Conservation (phyloP, 2,888 invertebrate genomes). For the Artemia sp. region DNA sequence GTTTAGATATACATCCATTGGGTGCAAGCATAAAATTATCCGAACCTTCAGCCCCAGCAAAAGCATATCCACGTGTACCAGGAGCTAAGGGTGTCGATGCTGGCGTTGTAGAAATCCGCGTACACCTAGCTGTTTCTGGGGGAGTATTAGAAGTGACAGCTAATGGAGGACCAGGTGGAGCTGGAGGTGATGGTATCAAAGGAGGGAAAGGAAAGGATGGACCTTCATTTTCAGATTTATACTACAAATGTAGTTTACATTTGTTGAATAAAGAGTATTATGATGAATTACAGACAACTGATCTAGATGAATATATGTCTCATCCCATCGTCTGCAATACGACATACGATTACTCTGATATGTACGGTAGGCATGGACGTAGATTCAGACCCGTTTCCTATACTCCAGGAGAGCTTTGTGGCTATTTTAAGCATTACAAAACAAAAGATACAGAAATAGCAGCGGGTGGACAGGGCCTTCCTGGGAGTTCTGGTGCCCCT, state of each 20-base stretch:
- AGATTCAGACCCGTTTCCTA: no score
- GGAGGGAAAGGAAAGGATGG: background rate
- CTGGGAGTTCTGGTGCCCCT: background rate
- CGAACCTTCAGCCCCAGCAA: no score
- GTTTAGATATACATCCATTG: no score
- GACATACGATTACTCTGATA: no score
- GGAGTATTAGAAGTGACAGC: background rate
- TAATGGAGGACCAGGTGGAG: constrained; percentile 2
- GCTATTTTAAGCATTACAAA: background rate
- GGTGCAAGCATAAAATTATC: no score
- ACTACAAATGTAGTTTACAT: background rate
- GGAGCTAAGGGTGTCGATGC: background rate
- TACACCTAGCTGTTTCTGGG: background rate
- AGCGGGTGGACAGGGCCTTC: background rate
- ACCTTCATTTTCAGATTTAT: background rate
- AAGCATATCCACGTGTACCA: background rate
- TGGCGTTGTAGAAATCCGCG: background rate
- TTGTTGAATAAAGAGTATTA: background rate
- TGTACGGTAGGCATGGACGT: no score
- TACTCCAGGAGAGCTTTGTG: no score
- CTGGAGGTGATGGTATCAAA: background rate
- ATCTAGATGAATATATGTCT: background rate
- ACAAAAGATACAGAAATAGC: background rate
- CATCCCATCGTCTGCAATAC: background rate
- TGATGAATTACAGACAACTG: background rate